Evolutionary conservation across 1,140 invertebrate genomes (phyloP).

Genomic region (Ostrea edulis): DNA sequence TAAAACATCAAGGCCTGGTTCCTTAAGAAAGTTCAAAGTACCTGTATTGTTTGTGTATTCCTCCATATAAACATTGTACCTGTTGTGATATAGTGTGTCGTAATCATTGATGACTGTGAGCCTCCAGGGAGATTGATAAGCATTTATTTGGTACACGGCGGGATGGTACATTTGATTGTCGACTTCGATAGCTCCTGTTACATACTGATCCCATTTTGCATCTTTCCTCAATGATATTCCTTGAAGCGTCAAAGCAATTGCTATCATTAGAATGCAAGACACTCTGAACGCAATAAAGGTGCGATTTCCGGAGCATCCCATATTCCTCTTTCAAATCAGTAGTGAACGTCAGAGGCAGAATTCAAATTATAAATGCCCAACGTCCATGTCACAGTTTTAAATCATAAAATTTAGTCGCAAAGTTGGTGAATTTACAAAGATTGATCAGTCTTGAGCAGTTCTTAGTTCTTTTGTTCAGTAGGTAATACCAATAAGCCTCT

Average conservation of each 20-base stretch:
- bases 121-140: not conserved
- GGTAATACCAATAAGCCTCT: not conserved
- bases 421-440: not conserved
- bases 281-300: not conserved
- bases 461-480: not conserved
- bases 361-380: not conserved
- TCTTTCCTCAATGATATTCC: not conserved
- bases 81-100: not conserved
- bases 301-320: not conserved
- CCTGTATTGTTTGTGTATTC: not conserved
- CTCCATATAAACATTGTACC: not conserved
- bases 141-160: not conserved
- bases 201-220: constrained; percentile 23
- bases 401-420: not conserved
- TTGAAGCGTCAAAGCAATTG: not conserved
- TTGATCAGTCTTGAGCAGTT: not conserved
- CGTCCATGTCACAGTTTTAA: not conserved
- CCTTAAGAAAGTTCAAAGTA: not conserved
- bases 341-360: not conserved
- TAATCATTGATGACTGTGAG: not conserved
- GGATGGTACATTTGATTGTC: not conserved
- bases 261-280: not conserved
- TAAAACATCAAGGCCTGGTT: no score
- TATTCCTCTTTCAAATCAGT: not conserved
- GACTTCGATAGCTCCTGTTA: not conserved